Evolutionary conservation across 2,797 vertebrate genomes (phyloP).

Genomic region (Gymnoscopelus braueri): DNA sequence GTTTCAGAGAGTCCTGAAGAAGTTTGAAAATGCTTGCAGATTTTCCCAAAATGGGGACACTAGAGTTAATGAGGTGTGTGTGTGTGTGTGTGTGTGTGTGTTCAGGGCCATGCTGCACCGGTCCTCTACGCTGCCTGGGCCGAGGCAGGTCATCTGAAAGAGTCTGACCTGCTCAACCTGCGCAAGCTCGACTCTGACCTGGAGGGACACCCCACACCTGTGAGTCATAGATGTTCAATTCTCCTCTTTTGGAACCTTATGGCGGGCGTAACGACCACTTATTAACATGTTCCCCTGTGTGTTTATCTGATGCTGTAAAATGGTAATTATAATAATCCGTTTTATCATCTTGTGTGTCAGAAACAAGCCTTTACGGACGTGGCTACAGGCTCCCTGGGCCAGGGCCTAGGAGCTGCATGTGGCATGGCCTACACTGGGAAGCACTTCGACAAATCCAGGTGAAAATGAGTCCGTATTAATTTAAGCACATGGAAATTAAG

Average conservation of each 20-base stretch:
- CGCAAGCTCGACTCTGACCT: constrained; percentile 84
- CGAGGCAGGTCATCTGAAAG: constrained; percentile 81
- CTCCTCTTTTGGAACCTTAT: constrained; percentile 18
- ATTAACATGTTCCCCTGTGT: background rate
- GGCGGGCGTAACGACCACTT: too few species aligned
- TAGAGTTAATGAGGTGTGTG: too few species aligned
- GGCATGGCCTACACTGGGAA: constrained; percentile 94
- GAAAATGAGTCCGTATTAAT: background rate
- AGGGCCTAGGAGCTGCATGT: constrained; percentile 88
- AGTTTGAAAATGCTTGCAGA: background rate
- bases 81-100: background rate
- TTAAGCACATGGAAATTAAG: too few species aligned
- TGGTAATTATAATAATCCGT: background rate
- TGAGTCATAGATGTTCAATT: constrained; percentile 54
- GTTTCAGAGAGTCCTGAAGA: too few species aligned
- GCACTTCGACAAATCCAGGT: constrained; percentile 90
- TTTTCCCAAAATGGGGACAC: background rate
- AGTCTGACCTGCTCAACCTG: constrained; percentile 81
- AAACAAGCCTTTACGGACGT: constrained; percentile 89
- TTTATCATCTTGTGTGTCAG: constrained; percentile 56
- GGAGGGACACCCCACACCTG: constrained; percentile 86
- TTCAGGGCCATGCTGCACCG: constrained; percentile 83
- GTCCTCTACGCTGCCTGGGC: constrained; percentile 86
- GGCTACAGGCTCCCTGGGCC: constrained; percentile 88
- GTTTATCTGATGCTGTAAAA: background rate